Conservation (phyloP, 2,797 vertebrate genomes). For the Neoniphon sammara region DNA sequence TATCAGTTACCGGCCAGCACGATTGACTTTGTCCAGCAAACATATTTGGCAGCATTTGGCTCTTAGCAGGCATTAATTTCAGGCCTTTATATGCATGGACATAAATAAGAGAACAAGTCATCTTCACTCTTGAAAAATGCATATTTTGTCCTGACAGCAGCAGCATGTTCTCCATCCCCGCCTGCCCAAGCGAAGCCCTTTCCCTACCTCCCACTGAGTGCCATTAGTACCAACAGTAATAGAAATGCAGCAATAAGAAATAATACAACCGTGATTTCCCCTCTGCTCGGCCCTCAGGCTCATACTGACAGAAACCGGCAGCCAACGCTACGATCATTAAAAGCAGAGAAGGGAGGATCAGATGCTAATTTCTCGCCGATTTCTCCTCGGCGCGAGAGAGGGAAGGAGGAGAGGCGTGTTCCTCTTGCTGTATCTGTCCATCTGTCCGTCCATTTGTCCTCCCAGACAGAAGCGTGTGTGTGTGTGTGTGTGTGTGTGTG, state of each 20-base stretch:
- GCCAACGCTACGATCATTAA: background rate
- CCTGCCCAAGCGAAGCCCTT: background rate
- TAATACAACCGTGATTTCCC: background rate
- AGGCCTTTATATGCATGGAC: too few species aligned
- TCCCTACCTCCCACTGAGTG: slow-evolving; percentile 9
- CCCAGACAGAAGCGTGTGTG: background rate
- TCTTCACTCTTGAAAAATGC: too few species aligned
- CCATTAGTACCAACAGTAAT: slow-evolving; percentile 30
- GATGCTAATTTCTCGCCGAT: background rate
- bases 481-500: too few species aligned
- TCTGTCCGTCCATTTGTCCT: slow-evolving; percentile 7
- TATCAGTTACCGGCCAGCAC: too few species aligned
- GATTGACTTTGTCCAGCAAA: too few species aligned
- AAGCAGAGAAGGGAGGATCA: slow-evolving; percentile 15
- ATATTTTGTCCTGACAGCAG: slow-evolving; percentile 15
- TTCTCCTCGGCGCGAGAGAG: slow-evolving; percentile 14
- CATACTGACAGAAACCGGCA: background rate
- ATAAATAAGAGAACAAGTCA: too few species aligned
- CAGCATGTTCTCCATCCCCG: background rate
- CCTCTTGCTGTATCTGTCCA: slow-evolving; percentile 32
- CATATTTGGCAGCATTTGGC: too few species aligned
- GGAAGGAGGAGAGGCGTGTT: background rate
- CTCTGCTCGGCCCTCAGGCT: background rate
- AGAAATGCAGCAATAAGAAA: slow-evolving; percentile 36
- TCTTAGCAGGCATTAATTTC: too few species aligned